A percentile compares a stretch with the other conserved stretches of the same genome.
phyloP scores from a whole-genome alignment of 2,888 invertebrate species.

The Drosophila histrio region DNA sequence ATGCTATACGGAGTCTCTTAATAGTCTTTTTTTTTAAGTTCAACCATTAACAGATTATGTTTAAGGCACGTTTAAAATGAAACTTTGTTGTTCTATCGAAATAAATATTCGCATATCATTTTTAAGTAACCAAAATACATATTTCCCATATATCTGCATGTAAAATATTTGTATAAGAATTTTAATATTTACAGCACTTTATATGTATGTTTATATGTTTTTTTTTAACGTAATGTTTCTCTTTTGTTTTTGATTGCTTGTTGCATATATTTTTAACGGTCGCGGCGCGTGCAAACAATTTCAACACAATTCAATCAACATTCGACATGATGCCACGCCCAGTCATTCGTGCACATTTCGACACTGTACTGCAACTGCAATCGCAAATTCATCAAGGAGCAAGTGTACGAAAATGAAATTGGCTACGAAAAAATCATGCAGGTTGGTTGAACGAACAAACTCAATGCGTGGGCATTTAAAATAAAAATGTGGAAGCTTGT shows the following conservation, averaged over 20 bases:
- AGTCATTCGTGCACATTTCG: conserved; percentile 84
- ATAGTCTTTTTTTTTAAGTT: not conserved
- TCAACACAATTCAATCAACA: conserved; percentile 81
- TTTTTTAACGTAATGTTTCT: conserved; percentile 30
- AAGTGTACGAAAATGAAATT: conserved; percentile 84
- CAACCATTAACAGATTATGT: conserved; percentile 31
- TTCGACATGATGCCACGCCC: conserved; percentile 60
- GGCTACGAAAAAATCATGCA: conserved; percentile 85
- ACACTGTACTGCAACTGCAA: conserved; percentile 85
- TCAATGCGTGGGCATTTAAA: conserved; percentile 2
- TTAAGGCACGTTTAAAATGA: not conserved
- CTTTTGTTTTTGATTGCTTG: conserved; percentile 45
- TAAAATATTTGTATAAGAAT: conserved; percentile 59
- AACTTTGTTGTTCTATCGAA: conserved; percentile 13
- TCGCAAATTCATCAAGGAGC: conserved; percentile 83
- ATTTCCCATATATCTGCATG: conserved; percentile 47
- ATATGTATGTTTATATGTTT: conserved; percentile 12
- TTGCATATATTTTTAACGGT: conserved; percentile 67
- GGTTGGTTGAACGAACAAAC: conserved; percentile 65
- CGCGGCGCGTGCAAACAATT: conserved; percentile 68
- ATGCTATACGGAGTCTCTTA: not conserved
- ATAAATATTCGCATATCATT: conserved; percentile 56
- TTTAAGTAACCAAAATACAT: conserved; percentile 67
- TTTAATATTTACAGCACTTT: conserved; percentile 60
- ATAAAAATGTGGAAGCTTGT: too few species aligned